phyloP scores from a whole-genome alignment of 2,797 vertebrate species.

The Myotis vivesi region DNA sequence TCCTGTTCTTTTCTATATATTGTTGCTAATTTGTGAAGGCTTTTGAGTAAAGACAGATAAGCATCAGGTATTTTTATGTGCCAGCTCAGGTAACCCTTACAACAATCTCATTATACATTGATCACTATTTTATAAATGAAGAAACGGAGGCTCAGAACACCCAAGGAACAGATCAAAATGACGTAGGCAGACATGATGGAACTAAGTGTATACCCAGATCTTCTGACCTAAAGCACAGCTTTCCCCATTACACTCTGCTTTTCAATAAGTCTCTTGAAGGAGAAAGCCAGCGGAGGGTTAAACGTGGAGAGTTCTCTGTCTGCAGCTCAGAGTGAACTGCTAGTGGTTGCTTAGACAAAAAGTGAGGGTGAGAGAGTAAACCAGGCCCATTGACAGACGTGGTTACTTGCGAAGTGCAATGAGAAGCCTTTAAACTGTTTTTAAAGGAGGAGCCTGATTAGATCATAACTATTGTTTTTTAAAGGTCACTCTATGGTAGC shows the following conservation, averaged over 20 bases:
- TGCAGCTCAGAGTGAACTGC: background rate
- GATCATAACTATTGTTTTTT: background rate
- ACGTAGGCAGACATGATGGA: background rate
- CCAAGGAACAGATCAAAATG: background rate
- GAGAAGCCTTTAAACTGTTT: background rate
- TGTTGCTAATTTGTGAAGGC: background rate
- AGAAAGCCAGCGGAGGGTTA: background rate
- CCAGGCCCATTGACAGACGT: background rate
- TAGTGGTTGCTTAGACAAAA: background rate
- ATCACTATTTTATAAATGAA: slow-evolving; percentile 8
- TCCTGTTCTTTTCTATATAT: background rate
- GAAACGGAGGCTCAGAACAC: background rate
- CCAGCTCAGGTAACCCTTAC: background rate
- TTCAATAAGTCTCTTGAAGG: background rate
- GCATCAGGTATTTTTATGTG: background rate
- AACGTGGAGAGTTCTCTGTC: background rate
- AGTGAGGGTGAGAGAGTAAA: background rate
- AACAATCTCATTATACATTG: background rate
- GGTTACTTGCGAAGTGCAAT: background rate
- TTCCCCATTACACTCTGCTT: background rate
- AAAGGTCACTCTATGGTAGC: background rate
- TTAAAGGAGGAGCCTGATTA: background rate
- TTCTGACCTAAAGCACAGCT: background rate
- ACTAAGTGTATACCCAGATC: background rate
- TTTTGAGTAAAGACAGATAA: slow-evolving; percentile 39